These are phyloP conservation scores for Loripinus fragilis DNA, from an alignment of 2,888 invertebrate species.

Conservation along the genomic window DNA sequence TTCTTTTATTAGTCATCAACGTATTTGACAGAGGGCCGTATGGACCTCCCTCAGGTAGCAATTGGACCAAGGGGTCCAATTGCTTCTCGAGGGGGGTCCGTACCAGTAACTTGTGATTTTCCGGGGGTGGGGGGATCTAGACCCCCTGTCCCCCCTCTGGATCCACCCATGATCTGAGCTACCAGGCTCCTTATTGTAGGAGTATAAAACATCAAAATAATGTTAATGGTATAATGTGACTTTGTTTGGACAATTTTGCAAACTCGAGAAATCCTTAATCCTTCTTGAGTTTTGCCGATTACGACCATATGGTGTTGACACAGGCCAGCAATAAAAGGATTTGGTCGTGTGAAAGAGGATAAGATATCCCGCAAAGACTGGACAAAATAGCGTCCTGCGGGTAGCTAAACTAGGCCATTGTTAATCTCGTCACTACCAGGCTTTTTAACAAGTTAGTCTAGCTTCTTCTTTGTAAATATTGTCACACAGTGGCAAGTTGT, in stretches of 20 bases:
- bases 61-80: too few species aligned
- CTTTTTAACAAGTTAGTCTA: neutral
- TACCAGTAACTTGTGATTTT: too few species aligned
- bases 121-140: too few species aligned
- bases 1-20: too few species aligned
- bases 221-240: neutral
- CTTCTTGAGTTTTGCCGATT: conserved; percentile 5
- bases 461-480: conserved; percentile 8
- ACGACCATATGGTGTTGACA: conserved; percentile 20
- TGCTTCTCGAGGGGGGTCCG: too few species aligned
- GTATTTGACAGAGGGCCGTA: too few species aligned
- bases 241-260: neutral
- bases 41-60: too few species aligned
- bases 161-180: too few species aligned
- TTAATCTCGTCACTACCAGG: neutral
- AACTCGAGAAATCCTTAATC: conserved; percentile 4
- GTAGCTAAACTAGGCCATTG: neutral
- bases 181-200: too few species aligned
- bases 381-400: neutral
- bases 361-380: neutral
- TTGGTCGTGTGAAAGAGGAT: conserved; percentile 5
- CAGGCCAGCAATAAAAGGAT: conserved; percentile 10
- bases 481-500: neutral
- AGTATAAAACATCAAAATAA: too few species aligned
- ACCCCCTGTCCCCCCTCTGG: too few species aligned